Base-by-base conservation (phyloP, 2,888 invertebrate species). In the Erpobdella octoculata region DNA sequence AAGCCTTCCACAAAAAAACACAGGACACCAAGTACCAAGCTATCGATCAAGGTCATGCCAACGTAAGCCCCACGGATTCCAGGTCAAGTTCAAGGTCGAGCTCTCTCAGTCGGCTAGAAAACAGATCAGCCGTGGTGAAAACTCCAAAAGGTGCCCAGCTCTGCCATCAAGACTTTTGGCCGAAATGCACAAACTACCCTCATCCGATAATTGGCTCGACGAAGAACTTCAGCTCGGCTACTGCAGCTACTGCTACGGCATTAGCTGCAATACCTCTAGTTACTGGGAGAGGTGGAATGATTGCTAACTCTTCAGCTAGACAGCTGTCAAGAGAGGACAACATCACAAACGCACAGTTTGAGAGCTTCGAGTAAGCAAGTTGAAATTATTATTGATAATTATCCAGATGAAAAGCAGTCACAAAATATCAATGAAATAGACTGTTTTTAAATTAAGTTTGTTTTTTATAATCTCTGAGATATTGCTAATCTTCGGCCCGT, bases 11-110 rank as follows among this genome's bases (percentile, higher is more conserved):
- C 21, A 69, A 69, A 35, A 48, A 33, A 28, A 31, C 71, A 0
- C 71, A 67, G 33, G 71, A 71, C 58, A 67, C 71, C n/a, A 65
- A 46, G 53, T 71, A 71, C 67, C 71, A 71, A 41, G 71, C 71
- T 8, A 71, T 71, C 58, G 69, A 69, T 21, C 53, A 66, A 15
- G 71, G 66, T 9, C 67, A 41, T 59, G 31, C 36, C 33, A 67
- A 58, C 18, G 38, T 67, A n/a, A 48, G 66, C 31, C 53, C 71
- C 12, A 66, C 53, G 0, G 66, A 66, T 31, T 71, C 71, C 28
- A 53, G 58, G 35, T 71, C 71, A 9, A 66, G 62, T 25, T 71
- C 71, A 18, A 28, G 48, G 6, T 66, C 66, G n/a, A 53, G 48
- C 9, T 53, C 66, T 6, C 36, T 58, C 28, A 58, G 37, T 21